Evolutionary conservation across 1,140 invertebrate genomes (phyloP).

Genomic region (Zaprionus tsacasi): DNA sequence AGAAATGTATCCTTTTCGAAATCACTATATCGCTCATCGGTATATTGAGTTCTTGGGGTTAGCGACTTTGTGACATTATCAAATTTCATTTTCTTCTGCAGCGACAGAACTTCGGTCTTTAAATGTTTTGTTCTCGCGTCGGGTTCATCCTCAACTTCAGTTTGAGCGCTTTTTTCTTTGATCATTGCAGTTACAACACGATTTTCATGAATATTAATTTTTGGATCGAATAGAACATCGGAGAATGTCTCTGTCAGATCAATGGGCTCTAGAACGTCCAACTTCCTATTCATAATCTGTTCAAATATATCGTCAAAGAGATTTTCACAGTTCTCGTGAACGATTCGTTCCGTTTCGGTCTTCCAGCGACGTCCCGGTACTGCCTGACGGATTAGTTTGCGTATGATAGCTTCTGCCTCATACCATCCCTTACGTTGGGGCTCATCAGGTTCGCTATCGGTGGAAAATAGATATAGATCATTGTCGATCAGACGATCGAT

Average conservation of each 20-base stretch:
- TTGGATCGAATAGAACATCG: not conserved
- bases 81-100: slow-evolving; percentile 34
- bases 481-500: slow-evolving; percentile 73
- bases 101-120: slow-evolving; percentile 22
- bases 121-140: not conserved
- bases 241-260: slow-evolving; percentile 3
- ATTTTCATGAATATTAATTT: slow-evolving; percentile 34
- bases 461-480: slow-evolving; percentile 64
- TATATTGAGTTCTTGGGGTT: not conserved
- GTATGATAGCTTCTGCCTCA: slow-evolving; percentile 60
- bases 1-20: not conserved
- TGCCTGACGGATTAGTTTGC: slow-evolving; percentile 64
- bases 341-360: slow-evolving; percentile 55
- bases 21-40: not conserved
- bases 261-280: slow-evolving; percentile 9
- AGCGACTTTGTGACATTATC: slow-evolving; percentile 49
- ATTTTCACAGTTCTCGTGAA: slow-evolving; percentile 46
- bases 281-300: slow-evolving; percentile 19
- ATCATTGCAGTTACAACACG: not conserved
- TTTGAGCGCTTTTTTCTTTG: not conserved
- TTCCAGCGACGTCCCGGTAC: slow-evolving; percentile 74
- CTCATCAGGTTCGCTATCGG: slow-evolving; percentile 61
- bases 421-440: slow-evolving; percentile 1
- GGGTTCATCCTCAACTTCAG: not conserved
- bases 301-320: slow-evolving; percentile 57